Evolutionary conservation across 2,797 vertebrate species (phyloP).

Genomic region (Centroberyx gerrardi): DNA sequence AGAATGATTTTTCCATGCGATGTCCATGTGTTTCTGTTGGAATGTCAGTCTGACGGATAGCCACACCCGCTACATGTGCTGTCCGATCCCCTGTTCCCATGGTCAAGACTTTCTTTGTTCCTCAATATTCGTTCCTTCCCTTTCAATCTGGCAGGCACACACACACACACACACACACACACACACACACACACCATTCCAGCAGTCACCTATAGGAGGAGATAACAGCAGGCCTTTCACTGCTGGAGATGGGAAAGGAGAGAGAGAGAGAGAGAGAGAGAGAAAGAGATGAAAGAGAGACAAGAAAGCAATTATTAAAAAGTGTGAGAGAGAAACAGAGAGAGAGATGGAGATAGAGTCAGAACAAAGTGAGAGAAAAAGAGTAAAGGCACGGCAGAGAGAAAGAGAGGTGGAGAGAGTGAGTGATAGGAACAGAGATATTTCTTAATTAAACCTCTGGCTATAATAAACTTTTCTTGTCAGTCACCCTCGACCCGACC

Average conservation of each 20-base stretch:
- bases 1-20: too few species aligned
- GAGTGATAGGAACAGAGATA: background rate
- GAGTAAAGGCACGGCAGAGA: background rate
- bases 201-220: slow-evolving; percentile 7
- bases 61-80: background rate
- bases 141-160: background rate
- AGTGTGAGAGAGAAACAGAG: slow-evolving; percentile 2
- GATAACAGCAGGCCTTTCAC: slow-evolving; percentile 42
- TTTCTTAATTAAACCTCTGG: background rate
- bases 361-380: background rate
- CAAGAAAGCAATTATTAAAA: slow-evolving; percentile 16
- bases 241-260: background rate
- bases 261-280: background rate
- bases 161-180: too few species aligned
- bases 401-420: background rate
- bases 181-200: background rate
- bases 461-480: too few species aligned
- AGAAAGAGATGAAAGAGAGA: slow-evolving; percentile 4
- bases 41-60: slow-evolving; percentile 14
- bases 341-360: background rate
- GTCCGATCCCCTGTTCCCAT: slow-evolving; percentile 18
- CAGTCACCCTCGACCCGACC: too few species aligned
- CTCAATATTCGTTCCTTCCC: slow-evolving; percentile 24
- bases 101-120: slow-evolving; percentile 33
- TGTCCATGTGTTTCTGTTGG: background rate